Evolutionary conservation across 1,140 invertebrate genomes (phyloP), one percentile per base, ranked within the genome.

Genomic region (Cardiocondyla obscurior): DNA sequence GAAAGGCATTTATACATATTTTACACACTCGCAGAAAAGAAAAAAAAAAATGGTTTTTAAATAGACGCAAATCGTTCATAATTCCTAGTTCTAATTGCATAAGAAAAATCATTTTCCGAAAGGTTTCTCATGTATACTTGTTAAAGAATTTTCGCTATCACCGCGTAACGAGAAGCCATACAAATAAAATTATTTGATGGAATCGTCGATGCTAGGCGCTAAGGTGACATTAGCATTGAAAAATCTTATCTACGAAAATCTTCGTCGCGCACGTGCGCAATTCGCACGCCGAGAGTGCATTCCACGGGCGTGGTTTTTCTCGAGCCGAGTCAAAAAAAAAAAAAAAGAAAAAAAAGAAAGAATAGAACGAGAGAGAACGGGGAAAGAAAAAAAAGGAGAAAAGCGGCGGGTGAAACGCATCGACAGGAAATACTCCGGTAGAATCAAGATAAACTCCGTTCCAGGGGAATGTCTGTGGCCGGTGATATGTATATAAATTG

Each of bases 261-360:
- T 85, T 81, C 62, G 46, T 53, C 25, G 44, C 55, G 74, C 92
- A 92, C 87, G 88, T 93, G 91, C 83, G 81, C 83, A 90, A 79
- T 92, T 93, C 91, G 77, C 92, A 92, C 90, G 90, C 55, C 55
- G 84, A 60, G 58, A 86, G 83, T 88, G 90, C 88, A 83, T 84
- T 90, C 85, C 39, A 69, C 46, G 53, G 60, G 65, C 79, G 79
- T 85, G 69, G 83, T 82, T 85, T 81, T 62, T 57, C 74, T 64
- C 81, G n/a, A 81, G 51, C 33, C 67, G 49, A 69, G 44, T 3
- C 14, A 49, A 79, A 62, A 84, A 79, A 60, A 69, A 55, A 65
- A 22, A 19, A 44, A 55, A 57, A 33, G 10, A 25, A 6, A 33
- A 44, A 58, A 82, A 58, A 33, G 42, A 12, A 62, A 22, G 55